A percentile compares a stretch with the other conserved stretches of the same genome.
Conservation (phyloP, 1,140 invertebrate genomes). For the Eriocheir sinensis region DNA sequence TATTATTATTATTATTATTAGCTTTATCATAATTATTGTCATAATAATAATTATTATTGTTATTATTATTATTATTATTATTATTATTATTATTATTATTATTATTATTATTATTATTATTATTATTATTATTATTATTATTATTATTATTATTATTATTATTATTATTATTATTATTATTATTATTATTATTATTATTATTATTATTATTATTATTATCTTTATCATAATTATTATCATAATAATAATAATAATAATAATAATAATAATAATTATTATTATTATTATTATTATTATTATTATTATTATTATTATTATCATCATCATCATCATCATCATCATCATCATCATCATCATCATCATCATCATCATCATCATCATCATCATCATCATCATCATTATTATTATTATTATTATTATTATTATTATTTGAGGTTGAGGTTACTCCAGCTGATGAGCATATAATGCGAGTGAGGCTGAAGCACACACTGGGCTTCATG, state of each 20-base stretch:
- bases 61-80: constrained; percentile 16
- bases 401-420: background rate
- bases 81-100: background rate
- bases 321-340: background rate
- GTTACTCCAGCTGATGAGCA: too few species aligned
- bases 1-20: background rate
- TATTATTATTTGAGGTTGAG: background rate
- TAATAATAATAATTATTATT: too few species aligned
- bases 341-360: background rate
- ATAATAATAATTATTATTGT: constrained; percentile 5
- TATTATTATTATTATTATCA: too few species aligned
- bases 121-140: background rate
- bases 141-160: constrained; percentile 18
- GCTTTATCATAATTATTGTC: background rate
- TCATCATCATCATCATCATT: constrained; percentile 32
- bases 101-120: background rate
- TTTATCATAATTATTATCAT: too few species aligned
- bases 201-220: constrained; percentile 28
- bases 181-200: background rate
- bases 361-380: background rate
- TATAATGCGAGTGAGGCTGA: too few species aligned
- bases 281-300: too few species aligned
- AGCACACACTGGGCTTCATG: too few species aligned
- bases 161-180: background rate
- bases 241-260: too few species aligned